Evolutionary conservation across 2,113 vertebrate genomes (phyloP), one percentile per base, ranked within the genome.

Genomic region (Sander vitreus): DNA sequence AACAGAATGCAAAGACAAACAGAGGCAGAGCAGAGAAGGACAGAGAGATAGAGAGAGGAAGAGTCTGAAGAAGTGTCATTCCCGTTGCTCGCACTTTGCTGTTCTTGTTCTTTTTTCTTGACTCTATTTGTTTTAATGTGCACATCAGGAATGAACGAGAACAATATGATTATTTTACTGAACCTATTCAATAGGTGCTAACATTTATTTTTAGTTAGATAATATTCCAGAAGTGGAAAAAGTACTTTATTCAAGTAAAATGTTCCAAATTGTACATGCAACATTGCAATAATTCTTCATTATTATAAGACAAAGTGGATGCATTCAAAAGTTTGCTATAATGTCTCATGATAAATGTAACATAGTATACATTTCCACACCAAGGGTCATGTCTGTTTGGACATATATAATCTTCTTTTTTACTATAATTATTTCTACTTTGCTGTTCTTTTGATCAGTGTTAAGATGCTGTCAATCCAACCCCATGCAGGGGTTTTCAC

Each of bases 1-100:
- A 86, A 85, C 77, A 88, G 81, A 91, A 92, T 86, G 88, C 33
- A 86, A 78, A 91, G 86, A 92, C 82, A 92, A 51, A 81, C 91
- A 91, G 88, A 86, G 86, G 69, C 69, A 77, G 78, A 88, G 78
- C 57, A 73, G 91, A 91, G n/a, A 81, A 74, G 83, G 86, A 81
- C 55, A 87, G 78, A 83, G 36, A 86, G 59, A 73, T 39, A 54
- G 48, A 73, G 63, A 79, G 39, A 67, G 48, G 27, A 36, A 63
- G 75, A 78, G 58, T 72, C 66, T 79, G 27, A 19, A 73, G 57
- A 84, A 80, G 68, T 43, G 66, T 81, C 36, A 64, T 77, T 71
- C 83, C 76, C 47, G 36, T n/a, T 58, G 55, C 62, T 60, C 73
- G 53, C 47, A 51, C 74, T 65, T 19, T 72, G 16, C 21, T 36